These are phyloP conservation scores for Montipora capricornis DNA, from an alignment of 64 coral and sea anemone genomes.

Conservation along the genomic window DNA sequence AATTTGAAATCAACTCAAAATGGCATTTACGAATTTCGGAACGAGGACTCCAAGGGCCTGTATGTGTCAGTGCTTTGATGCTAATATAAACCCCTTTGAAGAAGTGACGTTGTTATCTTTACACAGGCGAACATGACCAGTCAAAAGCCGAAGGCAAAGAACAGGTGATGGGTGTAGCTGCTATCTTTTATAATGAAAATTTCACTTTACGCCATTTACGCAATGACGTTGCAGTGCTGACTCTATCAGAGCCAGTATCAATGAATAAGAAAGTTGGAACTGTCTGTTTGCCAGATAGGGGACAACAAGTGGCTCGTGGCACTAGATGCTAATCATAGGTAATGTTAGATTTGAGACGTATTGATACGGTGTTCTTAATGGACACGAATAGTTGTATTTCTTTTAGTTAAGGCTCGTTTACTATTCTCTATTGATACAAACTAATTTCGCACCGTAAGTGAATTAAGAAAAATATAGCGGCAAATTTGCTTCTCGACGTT, in stretches of 20 bases:
- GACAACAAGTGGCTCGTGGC: constrained; percentile 33
- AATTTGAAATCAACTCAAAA: no score
- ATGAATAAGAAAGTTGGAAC: constrained; percentile 41
- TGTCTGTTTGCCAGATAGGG: constrained; percentile 61
- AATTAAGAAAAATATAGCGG: no score
- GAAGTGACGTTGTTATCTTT: neutral
- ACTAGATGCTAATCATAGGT: constrained; percentile 69
- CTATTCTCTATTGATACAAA: no score
- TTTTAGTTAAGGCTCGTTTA: no score
- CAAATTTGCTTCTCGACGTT: no score
- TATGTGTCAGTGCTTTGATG: no score
- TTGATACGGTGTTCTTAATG: no score
- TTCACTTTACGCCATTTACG: constrained; percentile 39
- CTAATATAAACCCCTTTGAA: no score
- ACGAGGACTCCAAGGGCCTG: no score
- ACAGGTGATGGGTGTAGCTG: neutral
- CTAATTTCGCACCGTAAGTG: no score
- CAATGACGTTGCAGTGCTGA: constrained; percentile 67
- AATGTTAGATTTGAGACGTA: neutral
- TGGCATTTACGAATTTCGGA: no score
- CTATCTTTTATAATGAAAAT: constrained; percentile 14
- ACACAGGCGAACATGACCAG: constrained; percentile 44
- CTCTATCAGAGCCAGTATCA: constrained; percentile 38
- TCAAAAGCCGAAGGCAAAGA: constrained; percentile 10
- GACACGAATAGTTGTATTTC: no score